Percentiles rank a stretch among this genome's conserved stretches.
phyloP scores from a whole-genome alignment of 2,888 invertebrate species.

The Mythimna vitellina region DNA sequence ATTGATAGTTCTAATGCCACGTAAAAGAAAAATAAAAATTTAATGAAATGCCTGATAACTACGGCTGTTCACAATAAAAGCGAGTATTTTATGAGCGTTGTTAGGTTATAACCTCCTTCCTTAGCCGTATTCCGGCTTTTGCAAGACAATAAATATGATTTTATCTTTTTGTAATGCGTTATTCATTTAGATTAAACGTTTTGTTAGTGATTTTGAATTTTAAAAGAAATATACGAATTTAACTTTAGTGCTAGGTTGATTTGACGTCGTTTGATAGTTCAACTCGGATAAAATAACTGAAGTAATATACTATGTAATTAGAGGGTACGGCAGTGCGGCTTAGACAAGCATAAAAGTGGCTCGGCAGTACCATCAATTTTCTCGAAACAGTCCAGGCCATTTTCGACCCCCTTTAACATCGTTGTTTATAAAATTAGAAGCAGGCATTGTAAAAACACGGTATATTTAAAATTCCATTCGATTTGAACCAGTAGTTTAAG shows the following conservation, averaged over 20 bases:
- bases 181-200: conserved; percentile 10
- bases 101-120: conserved; percentile 35
- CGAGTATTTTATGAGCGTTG: conserved; percentile 42
- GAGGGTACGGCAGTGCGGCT: too few species aligned
- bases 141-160: conserved; percentile 47
- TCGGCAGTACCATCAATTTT: too few species aligned
- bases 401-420: too few species aligned
- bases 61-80: conserved; percentile 42
- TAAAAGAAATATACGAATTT: not conserved
- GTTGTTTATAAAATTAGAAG: too few species aligned
- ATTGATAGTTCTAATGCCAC: conserved; percentile 32
- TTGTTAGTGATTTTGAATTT: not conserved
- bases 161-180: conserved; percentile 32
- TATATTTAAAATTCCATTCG: too few species aligned
- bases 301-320: too few species aligned
- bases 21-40: conserved; percentile 38
- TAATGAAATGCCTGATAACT: conserved; percentile 47
- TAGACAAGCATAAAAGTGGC: too few species aligned
- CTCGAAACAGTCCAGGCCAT: too few species aligned
- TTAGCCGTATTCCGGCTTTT: conserved; percentile 12
- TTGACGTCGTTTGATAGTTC: not conserved
- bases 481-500: too few species aligned
- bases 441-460: too few species aligned
- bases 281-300: too few species aligned
- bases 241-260: not conserved